A percentile compares a stretch with the other conserved stretches of the same genome.
These are phyloP conservation scores for Acrocephalus scirpaceus DNA, from an alignment of 2,797 vertebrate genomes.

Conservation along the genomic window DNA sequence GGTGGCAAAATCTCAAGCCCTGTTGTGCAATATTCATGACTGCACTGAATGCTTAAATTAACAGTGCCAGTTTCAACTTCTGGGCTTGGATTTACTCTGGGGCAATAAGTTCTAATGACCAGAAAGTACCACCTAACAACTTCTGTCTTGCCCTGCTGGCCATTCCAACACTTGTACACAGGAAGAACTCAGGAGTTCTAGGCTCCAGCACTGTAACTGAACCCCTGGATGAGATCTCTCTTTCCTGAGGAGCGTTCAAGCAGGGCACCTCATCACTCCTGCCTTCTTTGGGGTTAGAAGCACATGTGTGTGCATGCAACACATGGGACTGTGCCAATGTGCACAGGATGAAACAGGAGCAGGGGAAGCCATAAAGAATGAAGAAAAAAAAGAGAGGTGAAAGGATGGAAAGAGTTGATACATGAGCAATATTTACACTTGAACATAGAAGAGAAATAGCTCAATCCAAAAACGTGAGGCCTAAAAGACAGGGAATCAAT, in stretches of 20 bases:
- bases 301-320: background rate
- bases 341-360: background rate
- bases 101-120: too few relatives aligned
- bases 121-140: too few relatives aligned
- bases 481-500: background rate
- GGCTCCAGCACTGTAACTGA: background rate
- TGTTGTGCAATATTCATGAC: background rate
- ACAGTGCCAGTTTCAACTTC: background rate
- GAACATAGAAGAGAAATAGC: background rate
- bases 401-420: background rate
- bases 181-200: background rate
- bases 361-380: background rate
- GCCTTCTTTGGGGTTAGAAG: background rate
- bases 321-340: rapidly evolving
- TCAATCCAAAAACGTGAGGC: background rate
- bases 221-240: background rate
- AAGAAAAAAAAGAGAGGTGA: background rate
- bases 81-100: too few relatives aligned
- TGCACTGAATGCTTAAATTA: background rate
- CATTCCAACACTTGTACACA: background rate
- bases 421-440: background rate
- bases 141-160: background rate
- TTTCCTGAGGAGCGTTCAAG: background rate
- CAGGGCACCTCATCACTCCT: background rate
- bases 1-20: background rate